Base-by-base conservation (phyloP, 2,888 invertebrate genomes). In the Spisula subtruncata region DNA sequence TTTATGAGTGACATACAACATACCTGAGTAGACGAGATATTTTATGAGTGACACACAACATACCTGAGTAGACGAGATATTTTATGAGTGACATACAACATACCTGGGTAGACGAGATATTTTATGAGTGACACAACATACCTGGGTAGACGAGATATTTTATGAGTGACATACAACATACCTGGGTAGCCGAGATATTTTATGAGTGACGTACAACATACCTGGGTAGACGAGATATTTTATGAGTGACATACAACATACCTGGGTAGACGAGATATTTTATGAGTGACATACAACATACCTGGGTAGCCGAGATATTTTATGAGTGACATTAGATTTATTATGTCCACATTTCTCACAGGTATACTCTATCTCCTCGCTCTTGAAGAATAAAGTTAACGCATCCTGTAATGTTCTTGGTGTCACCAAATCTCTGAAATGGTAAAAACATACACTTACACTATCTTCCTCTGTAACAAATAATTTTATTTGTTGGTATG, bases 221-320 rank as follows among this genome's bases (percentile, higher is more conserved):
- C 96, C 96, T 95, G 35, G 96, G 96, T 85, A 96, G 88, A 20
- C 93, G 92, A 5, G 92, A 93, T 83, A 96, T 95, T 81, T 95
- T 94, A 87, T 96, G 96, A 6, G 90, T 89, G 51, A 96, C 95
- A 41, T 93, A 92, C 0, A 95, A 94, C 85, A 93, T 93, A n/a
- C 91, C 41, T 41, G 8, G 41, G 8, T 41, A 41, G 41, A 5
- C 4, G 41, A 5, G 41, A 41, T n/a, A n/a, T 41, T 41, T 41
- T 41, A 41, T 41, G 41, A 41, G 41, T 41, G 41, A 41, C 41
- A 41, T 41, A 66, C 2, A 25, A 66, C 60, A n/a, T 87, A 96
- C 96, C 96, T 95, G 35, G 96, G 96, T 84, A 96, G 88, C 18
- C 93, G 92, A 5, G 92, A 93, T 83, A 96, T 95, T 81, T 95